Evolutionary conservation across 2,113 vertebrate genomes (phyloP).

Genomic region (Rissa tridactyla): DNA sequence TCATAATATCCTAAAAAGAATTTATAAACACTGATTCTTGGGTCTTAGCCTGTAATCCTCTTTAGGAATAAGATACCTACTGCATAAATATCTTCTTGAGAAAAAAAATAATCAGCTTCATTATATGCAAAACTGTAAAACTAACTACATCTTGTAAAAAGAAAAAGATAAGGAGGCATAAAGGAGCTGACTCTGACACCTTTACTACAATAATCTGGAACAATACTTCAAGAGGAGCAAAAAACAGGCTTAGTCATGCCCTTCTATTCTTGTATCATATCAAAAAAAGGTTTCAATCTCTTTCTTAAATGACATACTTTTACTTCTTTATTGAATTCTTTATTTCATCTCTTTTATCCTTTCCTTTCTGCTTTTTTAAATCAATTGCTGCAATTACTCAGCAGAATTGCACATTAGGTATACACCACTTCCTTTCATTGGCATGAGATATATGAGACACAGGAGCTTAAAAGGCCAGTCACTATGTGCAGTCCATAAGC

Average conservation of each 20-base stretch:
- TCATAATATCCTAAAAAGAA: background rate
- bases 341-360: background rate
- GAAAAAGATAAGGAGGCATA: constrained; percentile 14
- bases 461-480: background rate
- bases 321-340: background rate
- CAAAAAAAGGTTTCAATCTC: background rate
- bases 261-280: background rate
- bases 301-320: background rate
- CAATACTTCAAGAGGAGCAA: background rate
- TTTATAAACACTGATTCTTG: constrained; percentile 2
- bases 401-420: background rate
- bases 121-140: constrained; percentile 2
- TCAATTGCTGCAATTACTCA: background rate
- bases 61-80: background rate
- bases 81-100: background rate
- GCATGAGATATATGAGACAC: background rate
- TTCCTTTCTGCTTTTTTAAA: background rate
- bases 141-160: background rate
- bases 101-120: background rate
- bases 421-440: background rate
- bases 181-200: constrained; percentile 28
- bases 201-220: constrained; percentile 22
- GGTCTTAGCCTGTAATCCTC: constrained; percentile 33
- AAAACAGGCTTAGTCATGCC: constrained; percentile 12
- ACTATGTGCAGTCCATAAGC: background rate